phyloP scores from a whole-genome alignment of 2,888 invertebrate genomes.

The Formica aserva region DNA sequence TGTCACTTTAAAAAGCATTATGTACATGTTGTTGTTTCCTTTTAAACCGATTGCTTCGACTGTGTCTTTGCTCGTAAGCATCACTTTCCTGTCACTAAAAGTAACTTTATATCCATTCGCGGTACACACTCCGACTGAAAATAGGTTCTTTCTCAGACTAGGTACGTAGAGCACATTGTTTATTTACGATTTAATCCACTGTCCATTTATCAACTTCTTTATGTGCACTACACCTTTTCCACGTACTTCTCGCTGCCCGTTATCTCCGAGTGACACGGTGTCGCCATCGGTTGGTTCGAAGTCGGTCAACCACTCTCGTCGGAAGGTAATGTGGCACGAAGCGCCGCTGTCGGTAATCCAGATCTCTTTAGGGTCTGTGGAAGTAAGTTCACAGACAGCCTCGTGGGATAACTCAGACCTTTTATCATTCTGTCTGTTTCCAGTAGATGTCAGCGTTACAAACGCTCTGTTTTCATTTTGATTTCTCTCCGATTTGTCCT shows the following conservation, averaged over 20 bases:
- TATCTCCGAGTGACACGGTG: not conserved
- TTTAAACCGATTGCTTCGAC: not conserved
- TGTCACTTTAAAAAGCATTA: not conserved
- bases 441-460: not conserved
- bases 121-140: not conserved
- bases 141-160: constrained; percentile 15
- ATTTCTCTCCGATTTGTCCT: not conserved
- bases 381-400: not conserved
- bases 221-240: constrained; percentile 41
- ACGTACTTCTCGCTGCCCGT: not conserved
- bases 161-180: no score
- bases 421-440: not conserved
- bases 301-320: constrained; percentile 49
- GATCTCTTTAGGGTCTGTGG: not conserved
- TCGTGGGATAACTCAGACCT: not conserved
- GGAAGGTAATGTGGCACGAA: constrained; percentile 55
- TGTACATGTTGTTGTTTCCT: not conserved
- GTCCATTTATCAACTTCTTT: constrained; percentile 16
- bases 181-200: not conserved
- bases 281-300: not conserved
- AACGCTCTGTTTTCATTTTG: not conserved
- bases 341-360: constrained; percentile 59
- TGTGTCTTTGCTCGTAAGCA: not conserved
- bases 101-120: not conserved
- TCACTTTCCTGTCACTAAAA: not conserved